Base-by-base conservation (phyloP, 2,113 vertebrate genomes). In the Paedocypris sp. region DNA sequence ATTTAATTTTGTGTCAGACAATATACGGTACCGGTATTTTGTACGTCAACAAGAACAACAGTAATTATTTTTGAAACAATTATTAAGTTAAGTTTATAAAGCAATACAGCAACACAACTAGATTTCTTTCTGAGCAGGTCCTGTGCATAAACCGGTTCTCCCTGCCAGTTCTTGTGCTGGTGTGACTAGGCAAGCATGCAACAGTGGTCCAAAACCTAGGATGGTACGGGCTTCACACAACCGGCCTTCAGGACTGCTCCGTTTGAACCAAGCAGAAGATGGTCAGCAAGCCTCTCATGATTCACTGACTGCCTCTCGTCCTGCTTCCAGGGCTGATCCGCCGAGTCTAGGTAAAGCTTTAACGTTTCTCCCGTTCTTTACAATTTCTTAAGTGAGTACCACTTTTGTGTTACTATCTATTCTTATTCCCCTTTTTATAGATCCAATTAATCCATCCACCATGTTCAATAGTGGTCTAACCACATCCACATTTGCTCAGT, bases 401-500 rank as follows among this genome's bases (percentile, higher is more conserved):
- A 3, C 5, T 47, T 9, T 35, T 2, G 19, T 50, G 1, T 43
- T n/a, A 43, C 19, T 43, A 11, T n/a, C 9, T 43, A 4, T 41
- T 16, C 38, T 11, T 5, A 3, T 63, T 5, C 1, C 7, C 39
- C 10, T 32, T 10, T 62, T 48, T 61, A 12, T 47, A 72, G 70
- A 13, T 38, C 39, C 19, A 3, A 16, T 58, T 58, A 45, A 52
- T 20, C 32, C 41, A 23, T 51, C 62, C n/a, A 62, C 66, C 46
- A 47, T 35, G 20, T 73, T 73, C 48, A 75, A 75, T 60, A n/a
- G 54, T 29, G 70, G 71, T 11, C 60, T 78, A 64, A 68, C 76
- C 10, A 74, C 70, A 20, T 76, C 76, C 11, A 76, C 72, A 2
- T 72, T 72, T 3, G 57, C 49, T 9, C 28, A 69, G 26, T 71